A percentile compares a stretch with the other conserved stretches of the same genome.
Conservation (phyloP, 2,797 vertebrate species). For the Bucorvus abyssinicus region DNA sequence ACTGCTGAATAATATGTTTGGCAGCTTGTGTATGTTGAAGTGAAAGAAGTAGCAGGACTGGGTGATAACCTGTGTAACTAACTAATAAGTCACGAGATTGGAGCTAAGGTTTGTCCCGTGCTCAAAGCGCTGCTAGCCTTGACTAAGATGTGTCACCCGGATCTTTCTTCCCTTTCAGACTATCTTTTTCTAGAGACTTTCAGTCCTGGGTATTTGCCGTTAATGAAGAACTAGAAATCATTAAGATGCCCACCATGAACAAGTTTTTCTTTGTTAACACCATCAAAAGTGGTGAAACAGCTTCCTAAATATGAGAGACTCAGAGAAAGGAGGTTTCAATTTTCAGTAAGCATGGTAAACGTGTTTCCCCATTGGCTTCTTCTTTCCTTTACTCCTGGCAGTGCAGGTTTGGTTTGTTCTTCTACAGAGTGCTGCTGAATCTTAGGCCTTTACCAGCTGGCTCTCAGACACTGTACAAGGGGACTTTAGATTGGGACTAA, state of each 20-base stretch:
- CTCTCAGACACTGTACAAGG: neutral
- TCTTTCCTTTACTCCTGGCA: neutral
- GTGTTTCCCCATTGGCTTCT: neutral
- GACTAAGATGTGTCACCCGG: neutral
- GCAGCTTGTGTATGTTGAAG: neutral
- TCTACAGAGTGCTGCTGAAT: neutral
- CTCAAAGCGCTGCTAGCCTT: neutral
- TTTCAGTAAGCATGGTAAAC: neutral
- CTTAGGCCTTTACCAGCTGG: neutral
- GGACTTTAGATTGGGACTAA: too few relatives aligned
- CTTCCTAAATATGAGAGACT: neutral
- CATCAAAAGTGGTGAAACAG: neutral
- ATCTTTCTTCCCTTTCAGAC: neutral
- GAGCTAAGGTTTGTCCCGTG: accelerated
- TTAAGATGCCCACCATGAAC: neutral
- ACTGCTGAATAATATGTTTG: neutral
- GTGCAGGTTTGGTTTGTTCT: neutral
- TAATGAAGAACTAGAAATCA: neutral
- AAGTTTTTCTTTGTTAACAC: neutral
- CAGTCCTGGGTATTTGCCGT: neutral
- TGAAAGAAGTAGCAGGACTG: neutral
- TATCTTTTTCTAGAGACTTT: neutral
- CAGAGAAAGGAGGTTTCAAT: neutral
- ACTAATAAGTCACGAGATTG: accelerated
- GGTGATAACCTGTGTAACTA: neutral